Evolutionary conservation across 2,888 invertebrate genomes (phyloP).

Genomic region (Tenthredo livida): DNA sequence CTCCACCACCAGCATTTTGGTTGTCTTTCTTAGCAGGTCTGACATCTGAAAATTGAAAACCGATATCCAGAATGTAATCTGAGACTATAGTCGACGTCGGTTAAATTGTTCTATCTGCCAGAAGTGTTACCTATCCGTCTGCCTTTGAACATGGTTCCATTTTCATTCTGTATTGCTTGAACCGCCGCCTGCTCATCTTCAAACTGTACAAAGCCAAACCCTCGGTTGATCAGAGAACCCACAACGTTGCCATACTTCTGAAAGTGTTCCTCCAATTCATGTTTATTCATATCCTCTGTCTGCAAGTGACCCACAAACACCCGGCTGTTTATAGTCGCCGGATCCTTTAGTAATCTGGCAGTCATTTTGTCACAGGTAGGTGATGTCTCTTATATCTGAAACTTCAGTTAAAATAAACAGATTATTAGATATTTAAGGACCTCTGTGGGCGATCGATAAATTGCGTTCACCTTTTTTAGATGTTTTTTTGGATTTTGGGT

Average conservation of each 20-base stretch:
- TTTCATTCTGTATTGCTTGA: slow-evolving; percentile 86
- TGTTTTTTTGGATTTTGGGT: background rate
- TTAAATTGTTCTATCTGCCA: too few species aligned
- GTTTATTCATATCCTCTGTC: slow-evolving; percentile 83
- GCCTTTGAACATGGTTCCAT: slow-evolving; percentile 86
- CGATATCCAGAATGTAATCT: background rate
- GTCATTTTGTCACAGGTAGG: slow-evolving; percentile 48
- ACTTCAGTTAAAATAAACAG: background rate
- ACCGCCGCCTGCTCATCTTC: slow-evolving; percentile 87
- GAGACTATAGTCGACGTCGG: background rate
- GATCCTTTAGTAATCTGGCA: slow-evolving; percentile 83
- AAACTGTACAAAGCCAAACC: slow-evolving; percentile 94
- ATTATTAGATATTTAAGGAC: background rate
- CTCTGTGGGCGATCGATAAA: background rate
- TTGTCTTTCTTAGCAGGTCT: slow-evolving; percentile 74
- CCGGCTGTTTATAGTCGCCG: slow-evolving; percentile 86
- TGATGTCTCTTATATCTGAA: background rate
- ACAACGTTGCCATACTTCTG: slow-evolving; percentile 85
- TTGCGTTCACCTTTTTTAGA: background rate
- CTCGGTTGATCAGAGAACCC: slow-evolving; percentile 87
- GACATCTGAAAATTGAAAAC: slow-evolving; percentile 67
- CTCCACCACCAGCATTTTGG: slow-evolving; percentile 57
- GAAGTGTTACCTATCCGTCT: slow-evolving; percentile 81
- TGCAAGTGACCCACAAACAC: slow-evolving; percentile 91
- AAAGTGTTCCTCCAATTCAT: slow-evolving; percentile 88